These are phyloP conservation scores for Amphiura filiformis DNA, from an alignment of 35 echinoderm and acorn worm species.

Conservation along the genomic window DNA sequence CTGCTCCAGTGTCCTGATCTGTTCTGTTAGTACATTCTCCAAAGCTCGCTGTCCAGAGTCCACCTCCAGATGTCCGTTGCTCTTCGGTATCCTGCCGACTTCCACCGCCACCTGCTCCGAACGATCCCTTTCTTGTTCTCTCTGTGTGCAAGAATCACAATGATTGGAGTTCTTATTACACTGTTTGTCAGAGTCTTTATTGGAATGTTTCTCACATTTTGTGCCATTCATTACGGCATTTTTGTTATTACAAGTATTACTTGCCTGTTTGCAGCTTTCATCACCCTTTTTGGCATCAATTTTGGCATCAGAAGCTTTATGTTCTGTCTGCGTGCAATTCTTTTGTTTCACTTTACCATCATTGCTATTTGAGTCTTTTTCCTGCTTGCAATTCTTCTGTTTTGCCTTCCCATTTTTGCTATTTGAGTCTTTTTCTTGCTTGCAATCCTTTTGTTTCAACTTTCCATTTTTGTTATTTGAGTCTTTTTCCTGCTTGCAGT, in stretches of 20 bases:
- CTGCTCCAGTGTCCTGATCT: constrained; percentile 71
- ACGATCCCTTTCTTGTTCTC: constrained; percentile 24
- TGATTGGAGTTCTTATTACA: neutral
- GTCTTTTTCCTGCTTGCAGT: neutral
- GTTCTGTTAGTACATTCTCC: constrained; percentile 62
- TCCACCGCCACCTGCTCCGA: neutral
- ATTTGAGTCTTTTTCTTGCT: neutral
- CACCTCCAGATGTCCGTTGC: neutral
- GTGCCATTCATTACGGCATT: neutral
- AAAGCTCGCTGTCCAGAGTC: constrained; percentile 51
- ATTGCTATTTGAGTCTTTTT: neutral
- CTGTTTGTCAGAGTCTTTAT: neutral
- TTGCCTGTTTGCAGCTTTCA: neutral
- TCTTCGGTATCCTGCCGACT: neutral
- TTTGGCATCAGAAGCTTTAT: neutral
- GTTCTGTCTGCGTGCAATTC: neutral
- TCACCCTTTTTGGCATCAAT: neutral
- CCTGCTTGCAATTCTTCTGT: neutral
- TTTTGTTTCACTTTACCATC: neutral
- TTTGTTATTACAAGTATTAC: neutral
- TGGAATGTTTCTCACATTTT: neutral
- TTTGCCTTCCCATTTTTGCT: neutral
- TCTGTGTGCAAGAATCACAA: neutral
- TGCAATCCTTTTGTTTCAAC: neutral
- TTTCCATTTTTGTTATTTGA: neutral